These are phyloP conservation scores for Papilio dardanus DNA, from an alignment of 1,140 invertebrate species.

Conservation along the genomic window DNA sequence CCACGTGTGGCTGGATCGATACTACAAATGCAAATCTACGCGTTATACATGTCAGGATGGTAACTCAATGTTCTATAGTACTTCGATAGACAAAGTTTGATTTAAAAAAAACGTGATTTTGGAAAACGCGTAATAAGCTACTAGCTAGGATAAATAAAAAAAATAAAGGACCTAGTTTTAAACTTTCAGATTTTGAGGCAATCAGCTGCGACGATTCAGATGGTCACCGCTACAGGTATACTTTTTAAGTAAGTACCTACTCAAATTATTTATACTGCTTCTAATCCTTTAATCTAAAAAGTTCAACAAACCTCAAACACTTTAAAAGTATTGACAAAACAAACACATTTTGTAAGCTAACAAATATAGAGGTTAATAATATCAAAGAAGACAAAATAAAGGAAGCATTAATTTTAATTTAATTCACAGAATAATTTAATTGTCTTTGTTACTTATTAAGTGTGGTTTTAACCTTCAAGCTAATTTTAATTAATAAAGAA, in stretches of 20 bases:
- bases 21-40: conserved; percentile 10
- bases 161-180: too few species aligned
- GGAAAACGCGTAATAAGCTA: too few species aligned
- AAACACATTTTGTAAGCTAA: background rate
- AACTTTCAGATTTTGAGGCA: too few species aligned
- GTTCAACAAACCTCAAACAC: background rate
- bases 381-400: background rate
- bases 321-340: background rate
- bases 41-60: conserved; percentile 3
- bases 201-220: background rate
- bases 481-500: too few species aligned
- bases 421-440: too few species aligned
- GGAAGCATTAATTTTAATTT: too few species aligned
- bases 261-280: background rate
- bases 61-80: background rate
- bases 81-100: background rate
- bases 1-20: conserved; percentile 1
- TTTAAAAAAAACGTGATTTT: too few species aligned
- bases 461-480: too few species aligned
- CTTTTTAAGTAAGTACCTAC: background rate
- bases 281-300: background rate
- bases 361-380: conserved; percentile 2
- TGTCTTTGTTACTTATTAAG: too few species aligned
- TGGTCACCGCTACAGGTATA: background rate
- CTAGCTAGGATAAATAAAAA: too few species aligned